Evolutionary conservation across 1,140 invertebrate species (phyloP), one percentile per base, ranked within the genome.

Genomic region (Coelopa frigida): DNA sequence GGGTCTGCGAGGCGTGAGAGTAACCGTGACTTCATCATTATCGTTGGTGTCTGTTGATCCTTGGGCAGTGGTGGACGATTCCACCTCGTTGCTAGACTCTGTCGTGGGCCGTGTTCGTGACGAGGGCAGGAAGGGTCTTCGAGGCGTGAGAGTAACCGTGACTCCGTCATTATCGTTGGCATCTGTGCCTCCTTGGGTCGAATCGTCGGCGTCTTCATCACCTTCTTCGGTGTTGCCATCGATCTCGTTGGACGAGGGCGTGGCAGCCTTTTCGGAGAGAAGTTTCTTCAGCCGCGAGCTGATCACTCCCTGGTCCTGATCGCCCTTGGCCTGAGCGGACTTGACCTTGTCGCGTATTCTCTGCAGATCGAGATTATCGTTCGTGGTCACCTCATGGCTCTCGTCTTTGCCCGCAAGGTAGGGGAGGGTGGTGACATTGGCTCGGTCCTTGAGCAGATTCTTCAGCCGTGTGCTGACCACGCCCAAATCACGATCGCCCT

Each of bases 261-360:
- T n/a, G n/a, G n/a, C n/a, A n/a, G n/a, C n/a, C n/a, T 17, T 26
- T 17, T 55, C 50, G 2, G 46, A 41, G 17, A 61, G 42, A 7
- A 61, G 23, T 39, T 61, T 55, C 35, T 61, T 65, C 0, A 62
- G 39, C 7, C 52, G 52, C n/a, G 54, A 49, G 21, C 52, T 63
- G 6, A 55, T 53, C 3, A 66, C 54, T 3, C 58, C 62, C 40
- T 59, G 50, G 0, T 63, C 58, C 1, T 52, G 50, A 1, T 48
- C 54, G 5, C 55, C 52, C 2, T 51, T 36, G 3, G 58, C 53
- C 20, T 65, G 56, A 12, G 58, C 53, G 1, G 48, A 51, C 40
- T 59, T 64, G 0, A 64, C 55, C 26, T 61, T 65, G n/a, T 65
- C 47, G 15, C 61, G 48, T 14, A 64, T 21, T 21, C 41, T 50